Base-by-base conservation (phyloP, 2,113 vertebrate genomes). In the Piprites chloris region DNA sequence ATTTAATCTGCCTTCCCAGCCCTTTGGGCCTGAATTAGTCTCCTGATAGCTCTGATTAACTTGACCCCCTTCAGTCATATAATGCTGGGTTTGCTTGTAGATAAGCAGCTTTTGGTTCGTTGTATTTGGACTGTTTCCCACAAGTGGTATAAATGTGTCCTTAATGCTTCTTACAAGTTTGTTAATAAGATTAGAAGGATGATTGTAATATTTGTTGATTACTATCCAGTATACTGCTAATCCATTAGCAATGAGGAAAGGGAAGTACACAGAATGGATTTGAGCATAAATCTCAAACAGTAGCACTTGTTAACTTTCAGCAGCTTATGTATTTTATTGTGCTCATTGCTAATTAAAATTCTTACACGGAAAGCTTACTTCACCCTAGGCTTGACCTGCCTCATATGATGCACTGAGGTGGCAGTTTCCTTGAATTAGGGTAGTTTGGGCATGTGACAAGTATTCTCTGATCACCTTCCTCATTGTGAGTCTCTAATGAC, bases 321-420 rank as follows among this genome's bases (percentile, higher is more conserved):
- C 87, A 95, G 96, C 91, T 98, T 97, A 97, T 95, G 82, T 62
- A 89, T 97, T 97, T 97, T 96, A 67, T 93, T 97, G 89, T 94
- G 87, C 85, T 98, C 82, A 96, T 94, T 93, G 95, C 95, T 98
- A 96, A 98, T 98, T 98, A 98, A 98, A 98, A 98, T 97, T 98
- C 96, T 97, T 97, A 96, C 75, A 89, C 20, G n/a, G 90, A 97
- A 95, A 97, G 93, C 86, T 93, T 95, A 85, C 67, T 95, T 96
- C 92, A 91, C 95, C 90, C 94, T 89, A 87, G 83, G 87, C 73
- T 96, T 97, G 96, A 97, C 95, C 96, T 94, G 76, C 93, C 95
- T 95, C 96, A 96, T 96, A 97, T 97, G 96, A 94, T 93, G 90
- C 90, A 90, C 83, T 87, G 92, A 94, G 87, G 91, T 95, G 89